phyloP scores from a whole-genome alignment of 2,888 invertebrate genomes.

The Tipula helvola region DNA sequence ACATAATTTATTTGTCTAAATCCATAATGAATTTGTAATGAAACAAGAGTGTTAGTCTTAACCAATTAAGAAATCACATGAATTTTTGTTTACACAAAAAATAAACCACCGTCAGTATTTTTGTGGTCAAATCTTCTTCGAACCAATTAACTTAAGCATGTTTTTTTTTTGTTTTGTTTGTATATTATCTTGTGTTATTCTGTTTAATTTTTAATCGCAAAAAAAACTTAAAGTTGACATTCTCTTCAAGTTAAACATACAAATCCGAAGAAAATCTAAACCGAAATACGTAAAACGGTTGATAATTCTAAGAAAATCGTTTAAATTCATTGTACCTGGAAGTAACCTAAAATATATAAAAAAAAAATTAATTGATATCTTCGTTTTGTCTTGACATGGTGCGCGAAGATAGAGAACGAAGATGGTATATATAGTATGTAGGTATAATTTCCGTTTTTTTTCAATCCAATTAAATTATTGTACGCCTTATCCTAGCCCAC shows the following conservation, averaged over 20 bases:
- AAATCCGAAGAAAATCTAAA: background rate
- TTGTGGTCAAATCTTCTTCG: background rate
- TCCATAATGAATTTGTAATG: background rate
- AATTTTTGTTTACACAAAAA: background rate
- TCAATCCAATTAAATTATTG: background rate
- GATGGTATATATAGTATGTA: background rate
- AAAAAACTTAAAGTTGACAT: background rate
- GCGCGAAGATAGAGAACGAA: background rate
- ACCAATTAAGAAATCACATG: background rate
- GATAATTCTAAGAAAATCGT: background rate
- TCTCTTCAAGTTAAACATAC: background rate
- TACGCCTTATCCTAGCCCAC: background rate
- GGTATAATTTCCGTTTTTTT: background rate
- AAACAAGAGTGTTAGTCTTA: background rate
- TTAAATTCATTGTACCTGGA: background rate
- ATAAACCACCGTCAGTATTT: background rate
- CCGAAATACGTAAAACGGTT: background rate
- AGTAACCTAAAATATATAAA: background rate
- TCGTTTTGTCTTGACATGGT: background rate
- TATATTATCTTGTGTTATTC: background rate
- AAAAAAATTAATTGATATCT: background rate
- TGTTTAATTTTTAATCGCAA: background rate
- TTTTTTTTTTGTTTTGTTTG: background rate
- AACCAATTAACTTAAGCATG: background rate
- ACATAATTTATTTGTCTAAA: background rate